A percentile compares a stretch with the other conserved stretches of the same genome.
These are phyloP conservation scores for Varroa destructor DNA, from an alignment of 1,140 invertebrate species.

Conservation along the genomic window DNA sequence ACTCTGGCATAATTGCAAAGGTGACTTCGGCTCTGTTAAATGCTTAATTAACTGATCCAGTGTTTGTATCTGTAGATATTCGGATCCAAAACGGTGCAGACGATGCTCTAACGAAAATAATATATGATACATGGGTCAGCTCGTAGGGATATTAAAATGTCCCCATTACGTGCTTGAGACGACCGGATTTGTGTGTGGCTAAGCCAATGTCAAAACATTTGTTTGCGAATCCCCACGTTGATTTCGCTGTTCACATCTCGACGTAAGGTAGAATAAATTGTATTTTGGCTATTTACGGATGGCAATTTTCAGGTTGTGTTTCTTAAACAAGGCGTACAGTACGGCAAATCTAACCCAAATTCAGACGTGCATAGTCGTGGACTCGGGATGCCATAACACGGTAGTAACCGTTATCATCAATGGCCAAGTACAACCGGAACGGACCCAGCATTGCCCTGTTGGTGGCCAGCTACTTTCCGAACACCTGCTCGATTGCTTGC, in stretches of 20 bases:
- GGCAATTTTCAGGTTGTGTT: constrained; percentile 31
- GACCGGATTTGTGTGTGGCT: no score
- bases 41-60: not conserved
- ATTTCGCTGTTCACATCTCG: no score
- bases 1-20: not conserved
- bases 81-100: no score
- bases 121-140: no score
- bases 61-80: not conserved
- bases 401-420: constrained; percentile 45
- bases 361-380: constrained; percentile 45
- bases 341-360: constrained; percentile 42
- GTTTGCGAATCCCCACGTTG: no score
- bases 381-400: constrained; percentile 44
- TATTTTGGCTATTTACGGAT: no score
- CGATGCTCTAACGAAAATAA: no score
- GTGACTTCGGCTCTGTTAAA: not conserved
- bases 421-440: constrained; percentile 42
- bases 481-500: constrained; percentile 31
- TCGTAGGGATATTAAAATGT: no score
- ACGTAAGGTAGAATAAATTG: no score
- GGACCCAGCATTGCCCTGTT: constrained; percentile 42
- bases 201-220: no score
- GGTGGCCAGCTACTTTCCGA: constrained; percentile 38
- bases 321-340: constrained; percentile 42
- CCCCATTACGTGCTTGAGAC: no score